Conservation (phyloP, 2,888 invertebrate species). For the Troides oblongomaculatus region DNA sequence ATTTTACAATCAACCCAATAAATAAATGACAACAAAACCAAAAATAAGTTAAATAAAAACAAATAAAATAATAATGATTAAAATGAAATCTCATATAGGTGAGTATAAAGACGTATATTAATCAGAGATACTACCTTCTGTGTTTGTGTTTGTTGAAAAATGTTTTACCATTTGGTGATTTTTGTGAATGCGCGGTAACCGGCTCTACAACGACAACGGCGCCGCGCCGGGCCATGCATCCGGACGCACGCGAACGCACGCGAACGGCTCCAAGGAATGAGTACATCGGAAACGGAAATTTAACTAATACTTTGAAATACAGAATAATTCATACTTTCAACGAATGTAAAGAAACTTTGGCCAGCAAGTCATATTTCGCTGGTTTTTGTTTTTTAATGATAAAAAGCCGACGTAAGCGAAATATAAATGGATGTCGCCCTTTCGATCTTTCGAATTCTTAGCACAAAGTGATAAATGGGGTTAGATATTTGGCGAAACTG, state of each 20-base stretch:
- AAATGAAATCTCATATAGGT: conserved; percentile 52
- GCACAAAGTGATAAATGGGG: conserved; percentile 74
- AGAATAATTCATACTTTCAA: conserved; percentile 38
- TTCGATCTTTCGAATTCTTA: conserved; percentile 62
- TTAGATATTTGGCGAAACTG: conserved; percentile 74
- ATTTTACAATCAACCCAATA: conserved; percentile 42
- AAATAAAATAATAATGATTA: conserved; percentile 36
- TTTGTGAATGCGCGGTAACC: conserved; percentile 63
- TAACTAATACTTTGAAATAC: conserved; percentile 30
- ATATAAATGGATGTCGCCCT: conserved; percentile 47
- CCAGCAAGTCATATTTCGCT: conserved; percentile 73
- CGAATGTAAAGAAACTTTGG: conserved; percentile 38
- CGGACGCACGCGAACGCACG: conserved; percentile 53
- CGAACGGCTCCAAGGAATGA: conserved; percentile 70
- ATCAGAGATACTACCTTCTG: conserved; percentile 74
- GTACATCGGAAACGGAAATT: conserved; percentile 53
- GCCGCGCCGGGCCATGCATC: conserved; percentile 72
- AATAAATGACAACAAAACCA: not conserved
- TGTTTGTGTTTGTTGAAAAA: conserved; percentile 66
- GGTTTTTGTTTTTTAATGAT: conserved; percentile 62
- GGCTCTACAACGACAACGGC: conserved; percentile 58
- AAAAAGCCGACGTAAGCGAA: conserved; percentile 69
- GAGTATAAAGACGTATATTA: conserved; percentile 62
- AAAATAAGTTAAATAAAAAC: conserved; percentile 27
- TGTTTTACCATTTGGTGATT: conserved; percentile 72